phyloP scores from a whole-genome alignment of 2,797 vertebrate genomes.

The Hoplostethus mediterraneus region DNA sequence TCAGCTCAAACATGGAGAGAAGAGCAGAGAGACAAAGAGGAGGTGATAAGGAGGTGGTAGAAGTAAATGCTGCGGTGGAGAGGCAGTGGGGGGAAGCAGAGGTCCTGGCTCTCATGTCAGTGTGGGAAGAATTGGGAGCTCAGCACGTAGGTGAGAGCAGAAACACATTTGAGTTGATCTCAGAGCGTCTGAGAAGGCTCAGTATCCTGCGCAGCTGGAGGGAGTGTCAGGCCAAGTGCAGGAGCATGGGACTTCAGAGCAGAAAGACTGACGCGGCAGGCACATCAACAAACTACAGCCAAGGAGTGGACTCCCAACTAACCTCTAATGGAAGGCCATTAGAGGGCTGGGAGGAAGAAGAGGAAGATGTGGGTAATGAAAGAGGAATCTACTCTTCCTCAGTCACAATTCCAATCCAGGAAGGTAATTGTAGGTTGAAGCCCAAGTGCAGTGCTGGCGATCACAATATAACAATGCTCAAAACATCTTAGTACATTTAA shows the following conservation, averaged over 20 bases:
- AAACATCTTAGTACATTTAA: slow-evolving; percentile 14
- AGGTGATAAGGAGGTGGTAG: slow-evolving; percentile 83
- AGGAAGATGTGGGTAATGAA: slow-evolving; percentile 72
- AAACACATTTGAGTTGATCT: slow-evolving; percentile 91
- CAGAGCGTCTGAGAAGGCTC: slow-evolving; percentile 91
- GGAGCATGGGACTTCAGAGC: slow-evolving; percentile 88
- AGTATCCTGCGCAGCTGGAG: slow-evolving; percentile 91
- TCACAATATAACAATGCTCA: slow-evolving; percentile 1
- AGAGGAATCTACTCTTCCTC: slow-evolving; percentile 68
- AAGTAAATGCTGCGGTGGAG: slow-evolving; percentile 65
- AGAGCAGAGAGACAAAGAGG: slow-evolving; percentile 90
- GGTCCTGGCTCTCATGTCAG: slow-evolving; percentile 89
- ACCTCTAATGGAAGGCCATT: slow-evolving; percentile 63
- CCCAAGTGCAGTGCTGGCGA: slow-evolving; percentile 18
- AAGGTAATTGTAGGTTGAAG: slow-evolving; percentile 72
- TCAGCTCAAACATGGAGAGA: slow-evolving; percentile 95
- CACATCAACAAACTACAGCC: slow-evolving; percentile 83
- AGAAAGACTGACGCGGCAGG: slow-evolving; percentile 87
- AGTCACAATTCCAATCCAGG: slow-evolving; percentile 65
- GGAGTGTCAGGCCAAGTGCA: slow-evolving; percentile 92
- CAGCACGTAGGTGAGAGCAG: slow-evolving; percentile 88
- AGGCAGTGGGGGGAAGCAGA: slow-evolving; percentile 90
- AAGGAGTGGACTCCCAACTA: slow-evolving; percentile 79
- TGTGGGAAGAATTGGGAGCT: slow-evolving; percentile 91
- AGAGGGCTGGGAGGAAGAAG: slow-evolving; percentile 74